Conservation (phyloP, 2,113 vertebrate genomes). For the Nerophis lumbriciformis region DNA sequence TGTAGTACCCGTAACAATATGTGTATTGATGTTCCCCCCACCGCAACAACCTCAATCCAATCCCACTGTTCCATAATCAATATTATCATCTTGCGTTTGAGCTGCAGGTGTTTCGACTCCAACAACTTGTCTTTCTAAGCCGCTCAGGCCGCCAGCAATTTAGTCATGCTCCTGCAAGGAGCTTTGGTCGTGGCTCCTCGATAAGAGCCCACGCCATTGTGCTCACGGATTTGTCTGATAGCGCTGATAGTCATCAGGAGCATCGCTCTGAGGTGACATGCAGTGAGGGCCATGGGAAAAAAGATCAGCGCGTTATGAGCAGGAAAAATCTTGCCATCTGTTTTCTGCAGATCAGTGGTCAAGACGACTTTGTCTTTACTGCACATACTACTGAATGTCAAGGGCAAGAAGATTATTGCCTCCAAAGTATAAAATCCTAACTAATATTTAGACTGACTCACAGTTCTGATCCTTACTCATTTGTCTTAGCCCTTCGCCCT, state of each 20-base stretch:
- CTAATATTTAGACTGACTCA: neutral
- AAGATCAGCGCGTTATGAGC: constrained; percentile 33
- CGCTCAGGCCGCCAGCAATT: constrained; percentile 56
- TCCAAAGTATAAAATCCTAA: neutral
- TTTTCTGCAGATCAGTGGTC: constrained; percentile 22
- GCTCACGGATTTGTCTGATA: constrained; percentile 26
- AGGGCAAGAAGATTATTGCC: neutral
- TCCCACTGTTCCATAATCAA: neutral
- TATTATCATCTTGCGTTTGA: constrained; percentile 24
- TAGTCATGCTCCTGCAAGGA: constrained; percentile 57
- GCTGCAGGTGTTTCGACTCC: constrained; percentile 62
- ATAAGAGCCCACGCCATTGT: constrained; percentile 47
- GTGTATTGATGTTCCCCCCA: neutral
- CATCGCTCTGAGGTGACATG: constrained; percentile 39
- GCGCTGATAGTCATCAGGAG: constrained; percentile 48
- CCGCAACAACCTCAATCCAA: neutral
- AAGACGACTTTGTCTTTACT: constrained; percentile 3
- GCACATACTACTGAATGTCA: constrained; percentile 11
- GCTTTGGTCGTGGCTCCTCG: constrained; percentile 43
- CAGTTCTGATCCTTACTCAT: too few relatives aligned
- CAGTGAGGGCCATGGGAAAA: constrained; percentile 32
- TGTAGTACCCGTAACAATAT: too few relatives aligned
- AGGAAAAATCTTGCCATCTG: constrained; percentile 48
- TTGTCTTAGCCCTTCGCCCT: too few relatives aligned
- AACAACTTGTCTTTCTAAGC: constrained; percentile 47